Evolutionary conservation across 2,113 vertebrate genomes (phyloP).

Genomic region (Osmerus mordax): DNA sequence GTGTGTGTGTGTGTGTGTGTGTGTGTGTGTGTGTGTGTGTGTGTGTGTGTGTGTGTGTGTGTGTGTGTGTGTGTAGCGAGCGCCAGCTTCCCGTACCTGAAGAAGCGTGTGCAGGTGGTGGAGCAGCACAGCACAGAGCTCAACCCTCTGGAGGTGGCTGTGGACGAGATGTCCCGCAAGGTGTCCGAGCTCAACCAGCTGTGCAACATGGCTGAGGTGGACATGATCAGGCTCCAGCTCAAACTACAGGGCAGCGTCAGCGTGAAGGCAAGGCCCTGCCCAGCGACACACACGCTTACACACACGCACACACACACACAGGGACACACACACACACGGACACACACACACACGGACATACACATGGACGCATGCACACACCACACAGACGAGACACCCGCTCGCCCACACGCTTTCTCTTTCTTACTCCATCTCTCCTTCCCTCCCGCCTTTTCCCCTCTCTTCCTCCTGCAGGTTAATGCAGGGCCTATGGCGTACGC

Average conservation of each 20-base stretch:
- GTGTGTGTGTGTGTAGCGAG: slow-evolving; percentile 64
- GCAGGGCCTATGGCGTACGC: slow-evolving; percentile 98
- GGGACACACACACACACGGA: slow-evolving; percentile 4
- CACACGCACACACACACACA: neutral
- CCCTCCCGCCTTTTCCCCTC: neutral
- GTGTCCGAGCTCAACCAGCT: slow-evolving; percentile 95
- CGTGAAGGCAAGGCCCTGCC: slow-evolving; percentile 75
- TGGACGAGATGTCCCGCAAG: slow-evolving; percentile 98
- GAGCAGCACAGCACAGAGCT: slow-evolving; percentile 93
- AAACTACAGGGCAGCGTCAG: slow-evolving; percentile 98
- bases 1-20: neutral
- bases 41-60: no score
- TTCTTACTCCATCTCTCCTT: no score
- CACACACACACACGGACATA: neutral
- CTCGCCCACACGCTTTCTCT: no score
- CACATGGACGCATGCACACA: neutral
- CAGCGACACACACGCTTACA: neutral
- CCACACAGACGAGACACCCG: neutral
- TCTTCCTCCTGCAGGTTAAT: slow-evolving; percentile 78
- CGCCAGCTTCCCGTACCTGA: slow-evolving; percentile 92
- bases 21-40: neutral
- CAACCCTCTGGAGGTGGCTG: slow-evolving; percentile 97
- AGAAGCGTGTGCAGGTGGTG: slow-evolving; percentile 94
- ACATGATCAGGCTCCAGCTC: slow-evolving; percentile 97
- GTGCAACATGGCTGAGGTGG: slow-evolving; percentile 91